Conservation (phyloP, 2,888 invertebrate species). For the Choreutis nemorana region DNA sequence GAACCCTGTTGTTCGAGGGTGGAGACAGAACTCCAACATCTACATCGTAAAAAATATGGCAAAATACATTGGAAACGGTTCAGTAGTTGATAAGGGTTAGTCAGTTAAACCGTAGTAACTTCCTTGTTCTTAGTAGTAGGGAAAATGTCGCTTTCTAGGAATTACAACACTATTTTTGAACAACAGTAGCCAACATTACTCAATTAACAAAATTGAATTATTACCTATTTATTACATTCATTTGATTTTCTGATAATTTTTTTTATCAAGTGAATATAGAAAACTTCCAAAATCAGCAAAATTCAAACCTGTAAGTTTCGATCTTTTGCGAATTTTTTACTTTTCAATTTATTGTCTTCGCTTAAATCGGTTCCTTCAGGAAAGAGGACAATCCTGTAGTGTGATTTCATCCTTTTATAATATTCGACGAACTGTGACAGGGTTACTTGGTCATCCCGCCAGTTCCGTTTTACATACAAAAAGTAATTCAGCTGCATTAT, state of each 20-base stretch:
- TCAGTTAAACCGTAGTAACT: too few relatives aligned
- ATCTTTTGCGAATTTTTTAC: conserved; percentile 74
- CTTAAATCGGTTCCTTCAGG: conserved; percentile 92
- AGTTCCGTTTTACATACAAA: conserved; percentile 83
- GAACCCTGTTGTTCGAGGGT: conserved; percentile 88
- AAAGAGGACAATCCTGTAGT: conserved; percentile 79
- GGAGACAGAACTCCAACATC: conserved; percentile 72
- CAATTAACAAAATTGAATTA: too few relatives aligned
- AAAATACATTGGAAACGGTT: too few relatives aligned
- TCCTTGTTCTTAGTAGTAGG: too few relatives aligned
- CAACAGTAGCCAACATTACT: too few relatives aligned
- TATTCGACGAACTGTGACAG: conserved; percentile 77
- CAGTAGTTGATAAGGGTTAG: too few relatives aligned
- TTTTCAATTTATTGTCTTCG: conserved; percentile 70
- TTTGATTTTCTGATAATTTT: too few relatives aligned
- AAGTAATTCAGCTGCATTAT: conserved; percentile 90
- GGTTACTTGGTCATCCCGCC: conserved; percentile 77
- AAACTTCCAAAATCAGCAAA: background rate
- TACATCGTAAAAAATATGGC: conserved; percentile 1
- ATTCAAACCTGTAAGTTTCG: conserved; percentile 71
- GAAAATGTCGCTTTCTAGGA: too few relatives aligned
- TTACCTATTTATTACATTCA: too few relatives aligned
- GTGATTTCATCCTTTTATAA: conserved; percentile 70
- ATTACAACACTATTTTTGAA: too few relatives aligned
- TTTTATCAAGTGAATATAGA: too few relatives aligned